A percentile compares a stretch with the other conserved stretches of the same genome.
phyloP scores from a whole-genome alignment of 2,797 vertebrate species.

The Rhynchotus rufescens region DNA sequence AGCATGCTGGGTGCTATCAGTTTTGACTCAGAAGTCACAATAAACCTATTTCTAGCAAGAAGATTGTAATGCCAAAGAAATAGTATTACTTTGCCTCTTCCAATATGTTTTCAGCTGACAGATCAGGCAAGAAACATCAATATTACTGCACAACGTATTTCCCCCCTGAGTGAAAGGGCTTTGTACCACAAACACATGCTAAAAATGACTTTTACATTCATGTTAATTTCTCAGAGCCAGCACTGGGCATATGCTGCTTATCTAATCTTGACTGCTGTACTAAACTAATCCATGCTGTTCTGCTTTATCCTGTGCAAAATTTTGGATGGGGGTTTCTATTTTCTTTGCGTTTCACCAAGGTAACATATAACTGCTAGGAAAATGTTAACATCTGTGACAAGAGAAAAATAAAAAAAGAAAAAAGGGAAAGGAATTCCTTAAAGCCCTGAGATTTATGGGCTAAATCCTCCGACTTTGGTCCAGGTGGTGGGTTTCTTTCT shows the following conservation, averaged over 20 bases:
- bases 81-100: constrained; percentile 54
- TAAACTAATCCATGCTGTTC: neutral
- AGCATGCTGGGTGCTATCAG: constrained; percentile 16
- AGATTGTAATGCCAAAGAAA: constrained; percentile 20
- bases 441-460: constrained; percentile 58
- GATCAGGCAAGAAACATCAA: constrained; percentile 1
- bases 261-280: constrained; percentile 34
- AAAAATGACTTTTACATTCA: constrained; percentile 42
- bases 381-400: constrained; percentile 56
- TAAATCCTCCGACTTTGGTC: constrained; percentile 45
- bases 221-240: constrained; percentile 43
- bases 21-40: neutral
- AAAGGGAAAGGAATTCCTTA: constrained; percentile 42
- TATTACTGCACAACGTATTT: constrained; percentile 7
- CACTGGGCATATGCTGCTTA: constrained; percentile 19
- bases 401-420: neutral
- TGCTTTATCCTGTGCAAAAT: constrained; percentile 6
- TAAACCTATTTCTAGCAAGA: constrained; percentile 19
- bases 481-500: constrained; percentile 9
- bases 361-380: constrained; percentile 56
- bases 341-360: constrained; percentile 64
- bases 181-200: constrained; percentile 47
- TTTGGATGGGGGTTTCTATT: constrained; percentile 58
- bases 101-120: constrained; percentile 51
- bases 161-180: constrained; percentile 18